A percentile compares a stretch with the other conserved stretches of the same genome.
These are phyloP conservation scores for Zaprionus kolodkinae DNA, from an alignment of 1,140 invertebrate genomes.

Conservation along the genomic window DNA sequence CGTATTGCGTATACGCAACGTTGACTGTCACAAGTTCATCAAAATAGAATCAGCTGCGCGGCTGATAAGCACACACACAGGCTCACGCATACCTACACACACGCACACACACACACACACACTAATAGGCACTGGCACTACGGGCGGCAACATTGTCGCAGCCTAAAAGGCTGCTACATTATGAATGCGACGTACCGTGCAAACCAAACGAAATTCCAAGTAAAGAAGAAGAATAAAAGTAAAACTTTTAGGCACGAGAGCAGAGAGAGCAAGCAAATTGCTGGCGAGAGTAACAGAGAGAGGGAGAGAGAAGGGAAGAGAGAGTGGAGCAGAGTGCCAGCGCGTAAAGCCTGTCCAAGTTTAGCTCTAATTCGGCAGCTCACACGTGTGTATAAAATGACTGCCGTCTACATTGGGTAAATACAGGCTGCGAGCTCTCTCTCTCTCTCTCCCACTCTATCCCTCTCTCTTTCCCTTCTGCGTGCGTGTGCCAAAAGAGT, in stretches of 20 bases:
- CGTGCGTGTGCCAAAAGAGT: slow-evolving; percentile 48
- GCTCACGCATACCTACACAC: neutral
- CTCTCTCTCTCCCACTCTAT: neutral
- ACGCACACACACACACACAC: neutral
- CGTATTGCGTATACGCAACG: slow-evolving; percentile 54
- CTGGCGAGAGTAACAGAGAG: slow-evolving; percentile 15
- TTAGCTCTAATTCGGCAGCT: slow-evolving; percentile 36
- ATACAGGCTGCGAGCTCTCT: slow-evolving; percentile 28
- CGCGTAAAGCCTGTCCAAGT: slow-evolving; percentile 20
- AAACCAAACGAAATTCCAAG: slow-evolving; percentile 64
- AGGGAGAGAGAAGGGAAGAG: neutral
- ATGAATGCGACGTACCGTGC: slow-evolving; percentile 43
- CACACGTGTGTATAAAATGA: slow-evolving; percentile 70
- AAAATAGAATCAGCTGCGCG: slow-evolving; percentile 73
- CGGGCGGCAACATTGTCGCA: slow-evolving; percentile 37
- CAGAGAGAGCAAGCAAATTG: neutral
- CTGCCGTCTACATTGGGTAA: slow-evolving; percentile 26
- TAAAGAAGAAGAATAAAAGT: neutral
- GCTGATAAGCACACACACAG: slow-evolving; percentile 42
- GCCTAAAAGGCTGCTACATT: slow-evolving; percentile 61
- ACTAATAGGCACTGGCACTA: slow-evolving; percentile 7
- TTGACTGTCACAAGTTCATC: slow-evolving; percentile 66
- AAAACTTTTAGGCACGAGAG: slow-evolving; percentile 35
- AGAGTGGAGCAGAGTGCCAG: slow-evolving; percentile 12
- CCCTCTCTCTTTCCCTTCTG: neutral